Conservation (phyloP, 2,113 vertebrate species). For the Callorhinus ursinus region DNA sequence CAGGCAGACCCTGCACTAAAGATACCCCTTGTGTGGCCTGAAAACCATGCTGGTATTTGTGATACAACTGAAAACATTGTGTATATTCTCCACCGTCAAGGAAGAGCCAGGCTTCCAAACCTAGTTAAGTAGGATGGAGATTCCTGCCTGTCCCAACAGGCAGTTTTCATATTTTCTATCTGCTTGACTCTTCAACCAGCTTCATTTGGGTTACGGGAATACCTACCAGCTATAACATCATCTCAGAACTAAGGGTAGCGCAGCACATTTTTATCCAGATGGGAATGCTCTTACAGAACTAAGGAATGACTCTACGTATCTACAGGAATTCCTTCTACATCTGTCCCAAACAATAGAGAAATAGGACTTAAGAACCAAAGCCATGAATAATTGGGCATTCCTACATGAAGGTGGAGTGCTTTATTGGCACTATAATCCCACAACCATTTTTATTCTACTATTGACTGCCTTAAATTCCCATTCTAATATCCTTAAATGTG, state of each 20-base stretch:
- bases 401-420: neutral
- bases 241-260: slow-evolving; percentile 19
- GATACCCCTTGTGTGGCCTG: neutral
- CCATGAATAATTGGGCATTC: neutral
- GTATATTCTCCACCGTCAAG: neutral
- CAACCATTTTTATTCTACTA: slow-evolving; percentile 38
- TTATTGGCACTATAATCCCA: slow-evolving; percentile 18
- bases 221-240: neutral
- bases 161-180: slow-evolving; percentile 28
- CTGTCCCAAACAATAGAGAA: neutral
- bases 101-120: neutral
- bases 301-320: neutral
- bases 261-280: neutral
- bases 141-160: neutral
- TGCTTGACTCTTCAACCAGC: neutral
- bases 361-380: neutral
- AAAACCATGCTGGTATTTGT: slow-evolving; percentile 26
- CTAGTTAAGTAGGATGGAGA: slow-evolving; percentile 3
- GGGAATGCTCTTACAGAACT: slow-evolving; percentile 6
- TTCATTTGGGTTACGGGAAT: neutral
- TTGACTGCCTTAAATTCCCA: slow-evolving; percentile 36
- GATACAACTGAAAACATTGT: slow-evolving; percentile 31
- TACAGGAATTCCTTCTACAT: neutral
- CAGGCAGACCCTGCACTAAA: neutral
- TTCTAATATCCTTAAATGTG: slow-evolving; percentile 69